Conservation (phyloP, 1,140 invertebrate species). For the Rhopalosiphum padi region DNA sequence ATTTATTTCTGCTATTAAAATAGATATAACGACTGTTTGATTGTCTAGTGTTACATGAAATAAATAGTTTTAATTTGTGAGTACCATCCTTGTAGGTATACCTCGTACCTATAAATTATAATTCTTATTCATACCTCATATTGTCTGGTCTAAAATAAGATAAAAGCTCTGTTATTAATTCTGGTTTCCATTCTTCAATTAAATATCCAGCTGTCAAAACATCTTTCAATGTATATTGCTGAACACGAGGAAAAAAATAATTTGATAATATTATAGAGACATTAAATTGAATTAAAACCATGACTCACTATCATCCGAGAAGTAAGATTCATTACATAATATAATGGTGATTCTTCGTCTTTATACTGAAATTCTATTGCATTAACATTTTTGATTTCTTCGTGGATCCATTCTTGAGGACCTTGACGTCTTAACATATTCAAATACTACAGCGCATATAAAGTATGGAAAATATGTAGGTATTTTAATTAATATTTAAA, state of each 20-base stretch:
- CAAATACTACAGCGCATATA: constrained; percentile 75
- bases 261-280: not conserved
- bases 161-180: constrained; percentile 79
- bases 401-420: constrained; percentile 86
- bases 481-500: not conserved
- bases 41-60: not conserved
- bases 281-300: not conserved
- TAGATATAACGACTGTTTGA: not conserved
- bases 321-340: constrained; percentile 71
- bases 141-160: constrained; percentile 80
- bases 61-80: not conserved
- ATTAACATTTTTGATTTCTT: constrained; percentile 82
- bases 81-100: not conserved
- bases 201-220: constrained; percentile 79
- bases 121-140: constrained; percentile 67
- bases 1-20: not conserved
- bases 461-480: not conserved
- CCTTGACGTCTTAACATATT: constrained; percentile 79
- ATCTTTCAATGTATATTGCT: constrained; percentile 87
- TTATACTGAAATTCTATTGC: constrained; percentile 89
- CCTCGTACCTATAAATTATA: not conserved
- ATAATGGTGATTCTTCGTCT: constrained; percentile 84
- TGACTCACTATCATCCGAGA: constrained; percentile 47
- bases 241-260: constrained; percentile 60
- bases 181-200: constrained; percentile 83